Percentiles rank a stretch among this genome's conserved stretches.
phyloP scores from a whole-genome alignment of 2,888 invertebrate genomes.

The Pollenia angustigena region DNA sequence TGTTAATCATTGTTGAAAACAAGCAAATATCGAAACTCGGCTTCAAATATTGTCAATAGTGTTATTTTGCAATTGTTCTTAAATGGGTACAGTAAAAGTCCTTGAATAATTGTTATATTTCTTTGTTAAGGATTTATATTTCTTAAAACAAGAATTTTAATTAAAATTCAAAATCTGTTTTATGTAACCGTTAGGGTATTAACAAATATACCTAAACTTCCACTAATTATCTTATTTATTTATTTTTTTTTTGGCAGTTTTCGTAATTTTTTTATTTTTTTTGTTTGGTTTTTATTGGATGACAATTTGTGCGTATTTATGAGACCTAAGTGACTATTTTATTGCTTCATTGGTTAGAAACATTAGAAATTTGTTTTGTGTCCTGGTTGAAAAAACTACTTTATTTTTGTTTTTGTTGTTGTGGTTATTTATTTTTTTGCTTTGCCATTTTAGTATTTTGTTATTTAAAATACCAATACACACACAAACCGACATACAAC shows the following conservation, averaged over 20 bases:
- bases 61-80: no score
- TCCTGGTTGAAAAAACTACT: slow-evolving; percentile 14
- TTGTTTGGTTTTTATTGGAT: slow-evolving; percentile 44
- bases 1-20: no score
- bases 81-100: no score
- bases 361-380: slow-evolving; percentile 68
- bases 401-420: background rate
- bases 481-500: background rate
- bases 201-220: background rate
- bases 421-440: background rate
- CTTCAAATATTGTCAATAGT: no score
- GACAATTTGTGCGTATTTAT: slow-evolving; percentile 72
- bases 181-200: slow-evolving; percentile 5
- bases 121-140: no score
- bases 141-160: no score
- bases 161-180: no score
- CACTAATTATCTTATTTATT: background rate
- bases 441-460: slow-evolving; percentile 16
- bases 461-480: slow-evolving; percentile 8
- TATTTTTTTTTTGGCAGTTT: background rate
- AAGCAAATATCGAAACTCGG: no score
- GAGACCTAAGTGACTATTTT: slow-evolving; percentile 73
- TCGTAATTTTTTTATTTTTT: slow-evolving; percentile 5
- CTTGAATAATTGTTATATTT: no score
- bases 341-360: slow-evolving; percentile 70